Evolutionary conservation across 2,113 vertebrate species (phyloP).

Genomic region (Saguinus midas): DNA sequence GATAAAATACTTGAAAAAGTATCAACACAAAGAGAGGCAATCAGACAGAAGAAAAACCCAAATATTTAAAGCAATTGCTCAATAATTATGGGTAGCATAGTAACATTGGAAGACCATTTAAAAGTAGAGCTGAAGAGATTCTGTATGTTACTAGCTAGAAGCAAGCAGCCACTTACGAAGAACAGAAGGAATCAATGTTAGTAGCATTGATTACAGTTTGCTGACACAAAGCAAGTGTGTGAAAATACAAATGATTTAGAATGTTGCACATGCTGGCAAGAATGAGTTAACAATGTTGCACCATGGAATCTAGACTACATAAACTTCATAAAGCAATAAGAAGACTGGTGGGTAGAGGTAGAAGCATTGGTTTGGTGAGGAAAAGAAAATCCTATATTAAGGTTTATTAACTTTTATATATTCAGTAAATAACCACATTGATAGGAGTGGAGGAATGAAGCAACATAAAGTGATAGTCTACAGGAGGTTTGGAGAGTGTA

Average conservation of each 20-base stretch:
- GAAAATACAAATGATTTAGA: not conserved
- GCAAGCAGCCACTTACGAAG: not conserved
- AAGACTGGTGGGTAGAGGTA: not conserved
- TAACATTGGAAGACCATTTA: not conserved
- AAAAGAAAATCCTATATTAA: not conserved
- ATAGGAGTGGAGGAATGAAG: not conserved
- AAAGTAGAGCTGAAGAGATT: not conserved
- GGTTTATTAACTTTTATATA: slow-evolving; percentile 22
- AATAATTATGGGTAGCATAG: not conserved
- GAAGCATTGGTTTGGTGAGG: not conserved
- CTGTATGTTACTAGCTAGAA: not conserved
- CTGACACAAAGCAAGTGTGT: not conserved
- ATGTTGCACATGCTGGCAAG: not conserved
- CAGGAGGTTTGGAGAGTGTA: not conserved
- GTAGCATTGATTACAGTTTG: not conserved
- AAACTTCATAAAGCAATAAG: not conserved
- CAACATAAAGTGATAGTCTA: not conserved
- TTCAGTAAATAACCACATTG: not conserved
- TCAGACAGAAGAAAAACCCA: not conserved
- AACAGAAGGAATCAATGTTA: not conserved
- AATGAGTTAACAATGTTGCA: not conserved
- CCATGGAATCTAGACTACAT: not conserved
- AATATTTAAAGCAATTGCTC: not conserved
- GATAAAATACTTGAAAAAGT: not conserved
- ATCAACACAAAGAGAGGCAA: not conserved